Evolutionary conservation across 2,113 vertebrate genomes (phyloP).

Genomic region (Loxodonta africana): DNA sequence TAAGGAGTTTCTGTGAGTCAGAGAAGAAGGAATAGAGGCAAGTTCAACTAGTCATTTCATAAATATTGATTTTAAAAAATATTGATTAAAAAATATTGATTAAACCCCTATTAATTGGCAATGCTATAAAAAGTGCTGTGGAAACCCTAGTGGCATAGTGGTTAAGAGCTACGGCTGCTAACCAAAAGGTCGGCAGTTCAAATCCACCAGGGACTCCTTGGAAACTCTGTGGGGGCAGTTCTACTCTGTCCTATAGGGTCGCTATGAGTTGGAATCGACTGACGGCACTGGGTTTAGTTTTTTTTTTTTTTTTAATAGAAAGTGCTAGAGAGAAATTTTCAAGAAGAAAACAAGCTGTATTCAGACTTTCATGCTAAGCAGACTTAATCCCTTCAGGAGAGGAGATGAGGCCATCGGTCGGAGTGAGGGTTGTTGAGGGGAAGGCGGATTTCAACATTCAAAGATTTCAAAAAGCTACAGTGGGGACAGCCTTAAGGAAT

Average conservation of each 20-base stretch:
- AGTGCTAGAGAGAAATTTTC: neutral
- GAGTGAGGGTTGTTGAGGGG: conserved; percentile 3
- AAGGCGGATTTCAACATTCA: conserved; percentile 15
- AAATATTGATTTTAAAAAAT: conserved; percentile 2
- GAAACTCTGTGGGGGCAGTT: no score
- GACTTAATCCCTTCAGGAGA: neutral
- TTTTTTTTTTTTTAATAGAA: neutral
- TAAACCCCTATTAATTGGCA: conserved; percentile 47
- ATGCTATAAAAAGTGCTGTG: neutral
- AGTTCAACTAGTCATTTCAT: neutral
- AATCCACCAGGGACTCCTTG: no score
- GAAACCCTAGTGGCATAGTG: no score
- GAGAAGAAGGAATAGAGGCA: neutral
- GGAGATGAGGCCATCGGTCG: neutral
- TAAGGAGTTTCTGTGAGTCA: conserved; percentile 12
- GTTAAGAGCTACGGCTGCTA: no score
- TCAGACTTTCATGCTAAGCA: neutral
- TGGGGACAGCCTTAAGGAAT: conserved; percentile 56
- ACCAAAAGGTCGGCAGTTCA: no score
- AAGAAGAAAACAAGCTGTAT: conserved; percentile 32
- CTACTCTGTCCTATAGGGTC: no score
- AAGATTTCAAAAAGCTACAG: conserved; percentile 59
- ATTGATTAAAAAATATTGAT: neutral
- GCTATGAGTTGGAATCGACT: no score
- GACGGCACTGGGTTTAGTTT: no score